Percentiles rank a stretch among this genome's conserved stretches.
Conservation (phyloP, 2,888 invertebrate genomes). For the Hypena proboscidalis region DNA sequence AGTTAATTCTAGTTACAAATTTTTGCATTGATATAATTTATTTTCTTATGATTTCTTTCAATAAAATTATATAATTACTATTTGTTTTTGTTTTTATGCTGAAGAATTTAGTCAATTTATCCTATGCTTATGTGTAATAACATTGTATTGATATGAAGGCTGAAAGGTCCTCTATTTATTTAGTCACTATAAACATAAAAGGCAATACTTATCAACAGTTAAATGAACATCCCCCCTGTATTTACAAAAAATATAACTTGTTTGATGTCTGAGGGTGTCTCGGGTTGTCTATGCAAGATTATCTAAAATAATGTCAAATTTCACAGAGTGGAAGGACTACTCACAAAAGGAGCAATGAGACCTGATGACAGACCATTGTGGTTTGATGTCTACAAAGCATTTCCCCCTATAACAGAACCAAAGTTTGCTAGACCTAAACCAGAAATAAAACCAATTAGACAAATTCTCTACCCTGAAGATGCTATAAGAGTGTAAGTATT, state of each 20-base stretch:
- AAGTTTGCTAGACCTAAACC: slow-evolving; percentile 88
- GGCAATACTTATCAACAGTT: no score
- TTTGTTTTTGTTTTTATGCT: no score
- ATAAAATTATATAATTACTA: slow-evolving; percentile 8
- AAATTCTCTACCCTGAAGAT: slow-evolving; percentile 95
- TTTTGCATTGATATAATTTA: not conserved
- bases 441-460: slow-evolving; percentile 84
- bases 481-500: slow-evolving; percentile 91
- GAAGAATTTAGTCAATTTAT: no score
- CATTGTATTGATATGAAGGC: no score
- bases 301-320: no score
- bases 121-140: no score
- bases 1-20: not conserved
- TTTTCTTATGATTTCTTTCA: not conserved
- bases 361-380: slow-evolving; percentile 95
- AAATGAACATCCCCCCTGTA: no score
- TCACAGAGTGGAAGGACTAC: slow-evolving; percentile 90
- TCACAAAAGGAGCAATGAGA: slow-evolving; percentile 92
- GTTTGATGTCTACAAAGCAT: slow-evolving; percentile 96
- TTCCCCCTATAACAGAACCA: slow-evolving; percentile 95
- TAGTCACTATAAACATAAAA: no score
- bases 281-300: no score
- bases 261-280: no score
- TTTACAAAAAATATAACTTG: no score
- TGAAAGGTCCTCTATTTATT: no score